These are phyloP conservation scores for Cydia splendana DNA, from an alignment of 1,140 invertebrate genomes.

Conservation along the genomic window DNA sequence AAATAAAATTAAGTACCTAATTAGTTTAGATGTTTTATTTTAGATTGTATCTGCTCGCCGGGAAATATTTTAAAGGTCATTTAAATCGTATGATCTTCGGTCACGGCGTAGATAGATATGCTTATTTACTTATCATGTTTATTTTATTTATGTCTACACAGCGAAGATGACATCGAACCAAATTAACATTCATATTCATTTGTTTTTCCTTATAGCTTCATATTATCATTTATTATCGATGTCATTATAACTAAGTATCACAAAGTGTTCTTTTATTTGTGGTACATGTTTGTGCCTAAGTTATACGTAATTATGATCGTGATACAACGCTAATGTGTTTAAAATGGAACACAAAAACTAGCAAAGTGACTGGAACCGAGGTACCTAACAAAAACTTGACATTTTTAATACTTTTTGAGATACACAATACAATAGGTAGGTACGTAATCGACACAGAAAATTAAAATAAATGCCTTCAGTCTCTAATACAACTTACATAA, in stretches of 20 bases:
- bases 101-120: not conserved
- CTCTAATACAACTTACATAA: too few relatives aligned
- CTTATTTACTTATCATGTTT: constrained; percentile 8
- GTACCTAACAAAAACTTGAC: not conserved
- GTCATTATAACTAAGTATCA: not conserved
- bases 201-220: not conserved
- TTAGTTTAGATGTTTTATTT: not conserved
- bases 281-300: not conserved
- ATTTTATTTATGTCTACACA: constrained; percentile 1
- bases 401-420: not conserved
- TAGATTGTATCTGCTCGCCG: not conserved
- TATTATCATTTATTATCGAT: not conserved
- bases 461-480: too few relatives aligned
- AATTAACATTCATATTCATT: not conserved
- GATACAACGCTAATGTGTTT: not conserved
- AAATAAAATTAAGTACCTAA: too few relatives aligned
- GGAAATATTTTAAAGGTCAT: constrained; percentile 3
- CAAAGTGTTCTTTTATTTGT: not conserved
- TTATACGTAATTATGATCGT: not conserved
- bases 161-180: not conserved
- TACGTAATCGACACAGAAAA: not conserved
- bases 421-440: too few relatives aligned
- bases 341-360: not conserved
- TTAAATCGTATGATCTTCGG: not conserved
- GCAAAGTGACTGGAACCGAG: not conserved